Base-by-base conservation (phyloP, 1,140 invertebrate species). In the Aphidius gifuensis region DNA sequence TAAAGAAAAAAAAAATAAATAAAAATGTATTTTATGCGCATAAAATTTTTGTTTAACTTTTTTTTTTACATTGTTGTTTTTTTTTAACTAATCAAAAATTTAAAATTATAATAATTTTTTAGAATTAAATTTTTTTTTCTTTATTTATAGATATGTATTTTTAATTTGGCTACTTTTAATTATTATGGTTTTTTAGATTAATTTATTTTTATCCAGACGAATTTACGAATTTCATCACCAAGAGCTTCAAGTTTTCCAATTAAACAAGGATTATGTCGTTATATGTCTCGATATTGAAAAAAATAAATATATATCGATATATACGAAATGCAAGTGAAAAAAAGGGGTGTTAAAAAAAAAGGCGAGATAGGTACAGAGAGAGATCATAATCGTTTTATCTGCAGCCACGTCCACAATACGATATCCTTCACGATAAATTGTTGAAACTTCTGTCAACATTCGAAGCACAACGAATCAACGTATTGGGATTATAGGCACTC, bases 261-360 rank as follows among this genome's bases (percentile, higher is more conserved):
- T 79, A 79, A 79, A 79, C 69, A 69, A 72, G 77, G 77, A 79
- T 79, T 79, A 79, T 78, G 72, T 77, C 76, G 76, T 75, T 77
- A 76, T 77, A 76, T 77, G 76, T 78, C 74, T 74, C 71, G 71
- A 72, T 76, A 79, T 78, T 78, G 76, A 79, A 79, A 77, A 32
- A 32, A 32, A 32, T 32, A 79, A 77, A 79, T 70, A 77, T 76
- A 58, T 39, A 59, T 61, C 75, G 76, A 79, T 71, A 67, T 64
- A 54, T 61, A 56, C 49, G 44, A 58, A 58, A 64, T 61, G 64
- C 62, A 58, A 56, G 40, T 40, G 5, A 45, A n/a, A 54, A 16
- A 43, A 38, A 23, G 38, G 32, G 5, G 23, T 23, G 43, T 58
- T 58, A 61, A 66, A 51, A 66, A 66, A 58, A 45, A 42, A 23